Conservation (phyloP, 2,888 invertebrate genomes). For the Ichneumon xanthorius region DNA sequence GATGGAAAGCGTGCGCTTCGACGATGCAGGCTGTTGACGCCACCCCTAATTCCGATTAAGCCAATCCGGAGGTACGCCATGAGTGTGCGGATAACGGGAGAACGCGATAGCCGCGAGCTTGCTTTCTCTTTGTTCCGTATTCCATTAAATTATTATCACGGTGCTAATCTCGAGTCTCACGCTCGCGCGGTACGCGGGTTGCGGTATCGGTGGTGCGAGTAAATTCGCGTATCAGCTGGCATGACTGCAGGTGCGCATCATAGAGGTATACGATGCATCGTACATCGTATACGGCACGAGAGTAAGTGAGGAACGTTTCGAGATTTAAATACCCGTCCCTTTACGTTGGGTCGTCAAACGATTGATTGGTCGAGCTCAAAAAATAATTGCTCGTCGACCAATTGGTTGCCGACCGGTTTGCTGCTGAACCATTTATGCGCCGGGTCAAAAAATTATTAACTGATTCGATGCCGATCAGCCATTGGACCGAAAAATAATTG, state of each 20-base stretch:
- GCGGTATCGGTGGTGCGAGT: slow-evolving; percentile 14
- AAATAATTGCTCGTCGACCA: not conserved
- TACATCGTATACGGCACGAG: slow-evolving; percentile 5
- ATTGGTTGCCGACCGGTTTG: not conserved
- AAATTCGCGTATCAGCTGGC: slow-evolving; percentile 31
- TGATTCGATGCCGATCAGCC: not conserved
- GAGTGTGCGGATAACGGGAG: slow-evolving; percentile 7
- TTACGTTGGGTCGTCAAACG: not conserved
- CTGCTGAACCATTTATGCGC: too few species aligned
- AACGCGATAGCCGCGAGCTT: slow-evolving; percentile 5
- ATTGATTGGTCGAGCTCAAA: not conserved
- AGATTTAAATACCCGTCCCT: slow-evolving; percentile 56
- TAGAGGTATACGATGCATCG: not conserved
- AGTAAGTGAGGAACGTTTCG: slow-evolving; percentile 5
- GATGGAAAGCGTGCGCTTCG: slow-evolving; percentile 41
- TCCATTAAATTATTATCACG: slow-evolving; percentile 58
- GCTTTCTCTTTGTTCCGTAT: slow-evolving; percentile 32
- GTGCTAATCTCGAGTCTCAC: slow-evolving; percentile 42
- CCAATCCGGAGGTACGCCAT: slow-evolving; percentile 26
- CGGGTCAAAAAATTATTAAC: not conserved
- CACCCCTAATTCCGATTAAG: slow-evolving; percentile 52
- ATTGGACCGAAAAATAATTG: not conserved
- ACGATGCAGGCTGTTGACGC: slow-evolving; percentile 49
- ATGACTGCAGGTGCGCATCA: slow-evolving; percentile 22
- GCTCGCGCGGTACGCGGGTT: not conserved